These are phyloP conservation scores for Eufriesea mexicana DNA, from an alignment of 1,140 invertebrate species.

Conservation along the genomic window DNA sequence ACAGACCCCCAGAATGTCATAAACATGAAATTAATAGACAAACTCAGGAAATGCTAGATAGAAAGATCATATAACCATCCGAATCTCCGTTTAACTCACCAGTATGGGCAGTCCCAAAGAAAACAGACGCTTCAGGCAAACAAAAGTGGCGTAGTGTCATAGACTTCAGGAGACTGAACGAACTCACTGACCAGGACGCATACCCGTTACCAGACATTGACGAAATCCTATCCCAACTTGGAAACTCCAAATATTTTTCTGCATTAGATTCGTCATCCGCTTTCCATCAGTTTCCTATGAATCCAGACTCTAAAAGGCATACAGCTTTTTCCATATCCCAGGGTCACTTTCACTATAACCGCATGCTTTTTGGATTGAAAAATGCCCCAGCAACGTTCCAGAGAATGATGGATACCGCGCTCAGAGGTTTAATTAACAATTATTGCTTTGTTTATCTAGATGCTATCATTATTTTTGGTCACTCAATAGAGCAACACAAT, in stretches of 20 bases:
- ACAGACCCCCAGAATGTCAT: not conserved
- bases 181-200: not conserved
- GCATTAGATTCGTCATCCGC: not conserved
- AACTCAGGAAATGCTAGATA: not conserved
- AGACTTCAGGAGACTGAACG: not conserved
- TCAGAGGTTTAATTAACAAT: not conserved
- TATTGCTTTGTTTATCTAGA: not conserved
- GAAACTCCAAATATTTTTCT: not conserved
- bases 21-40: not conserved
- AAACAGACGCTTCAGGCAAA: not conserved
- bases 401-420: not conserved
- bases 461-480: not conserved
- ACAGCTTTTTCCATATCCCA: not conserved
- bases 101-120: not conserved
- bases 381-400: not conserved
- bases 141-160: not conserved
- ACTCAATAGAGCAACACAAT: not conserved
- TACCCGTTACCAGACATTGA: not conserved
- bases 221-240: not conserved
- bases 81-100: not conserved
- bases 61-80: not conserved
- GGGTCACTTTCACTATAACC: not conserved
- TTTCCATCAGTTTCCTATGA: not conserved
- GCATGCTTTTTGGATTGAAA: not conserved
- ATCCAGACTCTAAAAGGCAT: not conserved